phyloP scores from a whole-genome alignment of 2,113 vertebrate genomes.

The Clinocottus analis region DNA sequence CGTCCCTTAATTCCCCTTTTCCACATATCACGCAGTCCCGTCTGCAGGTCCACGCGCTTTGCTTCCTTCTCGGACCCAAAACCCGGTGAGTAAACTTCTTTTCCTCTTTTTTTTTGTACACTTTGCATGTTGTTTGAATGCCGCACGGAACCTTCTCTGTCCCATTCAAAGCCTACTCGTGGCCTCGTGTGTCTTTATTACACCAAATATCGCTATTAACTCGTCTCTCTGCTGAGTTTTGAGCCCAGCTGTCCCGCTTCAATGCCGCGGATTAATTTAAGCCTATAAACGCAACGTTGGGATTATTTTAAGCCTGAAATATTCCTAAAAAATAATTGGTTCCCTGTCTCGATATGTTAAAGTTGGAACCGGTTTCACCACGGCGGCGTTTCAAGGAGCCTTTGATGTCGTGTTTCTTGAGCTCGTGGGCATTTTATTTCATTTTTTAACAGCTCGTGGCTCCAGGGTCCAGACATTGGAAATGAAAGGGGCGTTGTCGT shows the following conservation, averaged over 20 bases:
- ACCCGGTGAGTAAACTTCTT: slow-evolving; percentile 54
- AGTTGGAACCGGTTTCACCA: background rate
- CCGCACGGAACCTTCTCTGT: background rate
- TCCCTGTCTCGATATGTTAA: background rate
- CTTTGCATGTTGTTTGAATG: slow-evolving; percentile 44
- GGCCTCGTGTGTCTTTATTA: background rate
- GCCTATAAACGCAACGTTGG: too few relatives aligned
- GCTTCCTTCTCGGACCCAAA: background rate
- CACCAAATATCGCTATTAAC: background rate
- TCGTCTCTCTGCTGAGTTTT: background rate
- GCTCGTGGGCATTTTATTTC: background rate
- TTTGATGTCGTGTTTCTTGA: slow-evolving; percentile 5
- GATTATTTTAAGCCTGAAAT: background rate
- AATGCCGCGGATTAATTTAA: background rate
- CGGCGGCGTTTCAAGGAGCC: background rate
- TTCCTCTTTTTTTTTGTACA: background rate
- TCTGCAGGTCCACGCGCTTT: background rate
- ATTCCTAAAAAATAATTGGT: background rate
- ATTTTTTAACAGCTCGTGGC: background rate
- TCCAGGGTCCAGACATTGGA: slow-evolving; percentile 41
- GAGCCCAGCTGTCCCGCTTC: background rate
- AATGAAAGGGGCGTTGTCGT: slow-evolving; percentile 77
- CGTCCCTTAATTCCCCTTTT: background rate
- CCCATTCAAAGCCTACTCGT: background rate
- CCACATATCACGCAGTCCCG: background rate